phyloP scores from a whole-genome alignment of 2,113 vertebrate genomes.

The Thryonomys swinderianus region DNA sequence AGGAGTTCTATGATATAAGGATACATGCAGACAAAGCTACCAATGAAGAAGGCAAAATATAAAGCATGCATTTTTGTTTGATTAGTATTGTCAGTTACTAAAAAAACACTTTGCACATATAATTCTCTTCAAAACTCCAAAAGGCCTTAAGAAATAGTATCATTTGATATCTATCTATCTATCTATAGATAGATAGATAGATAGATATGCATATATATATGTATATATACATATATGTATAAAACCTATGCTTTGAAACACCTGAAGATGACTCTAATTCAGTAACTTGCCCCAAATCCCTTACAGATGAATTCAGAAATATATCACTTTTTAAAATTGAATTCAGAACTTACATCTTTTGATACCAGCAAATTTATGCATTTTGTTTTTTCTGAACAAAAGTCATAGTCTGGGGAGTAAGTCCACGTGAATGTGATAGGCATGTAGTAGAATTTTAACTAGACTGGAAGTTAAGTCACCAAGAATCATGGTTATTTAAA shows the following conservation, averaged over 20 bases:
- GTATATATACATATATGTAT: too few species aligned
- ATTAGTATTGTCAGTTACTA: not conserved
- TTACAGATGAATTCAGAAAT: not conserved
- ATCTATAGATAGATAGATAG: too few species aligned
- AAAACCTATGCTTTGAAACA: not conserved
- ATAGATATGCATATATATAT: too few species aligned
- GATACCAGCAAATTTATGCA: not conserved
- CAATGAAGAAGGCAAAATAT: not conserved
- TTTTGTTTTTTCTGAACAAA: conserved; percentile 21
- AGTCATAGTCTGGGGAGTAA: not conserved
- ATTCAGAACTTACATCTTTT: not conserved
- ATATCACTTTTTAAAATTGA: not conserved
- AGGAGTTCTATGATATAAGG: not conserved
- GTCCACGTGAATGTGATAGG: not conserved
- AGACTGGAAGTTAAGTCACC: not conserved
- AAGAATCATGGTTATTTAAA: not conserved
- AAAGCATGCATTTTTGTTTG: not conserved
- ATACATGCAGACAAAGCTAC: not conserved
- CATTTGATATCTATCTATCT: too few species aligned
- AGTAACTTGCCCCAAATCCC: not conserved
- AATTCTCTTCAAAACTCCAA: not conserved
- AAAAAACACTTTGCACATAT: not conserved
- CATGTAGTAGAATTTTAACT: not conserved
- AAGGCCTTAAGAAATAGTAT: not conserved
- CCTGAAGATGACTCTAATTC: not conserved